phyloP scores from a whole-genome alignment of 64 coral and sea anemone species.

The Astreopora myriophthalma region DNA sequence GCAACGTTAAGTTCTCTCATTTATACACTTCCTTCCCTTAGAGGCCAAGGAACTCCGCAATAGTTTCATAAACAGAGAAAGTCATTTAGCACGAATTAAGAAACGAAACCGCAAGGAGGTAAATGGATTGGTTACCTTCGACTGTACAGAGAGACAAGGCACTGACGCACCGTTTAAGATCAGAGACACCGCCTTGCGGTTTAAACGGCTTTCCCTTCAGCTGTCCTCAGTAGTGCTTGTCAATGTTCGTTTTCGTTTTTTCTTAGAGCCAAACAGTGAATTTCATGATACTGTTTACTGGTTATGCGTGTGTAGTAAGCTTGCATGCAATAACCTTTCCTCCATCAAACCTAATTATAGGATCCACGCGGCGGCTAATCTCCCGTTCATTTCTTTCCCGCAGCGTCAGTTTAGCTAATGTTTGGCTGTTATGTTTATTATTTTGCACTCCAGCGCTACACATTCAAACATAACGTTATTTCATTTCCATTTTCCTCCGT shows the following conservation, averaged over 20 bases:
- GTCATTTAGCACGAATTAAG: slow-evolving; percentile 14
- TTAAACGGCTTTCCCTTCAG: neutral
- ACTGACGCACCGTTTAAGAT: neutral
- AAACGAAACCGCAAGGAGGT: neutral
- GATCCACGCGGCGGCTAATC: neutral
- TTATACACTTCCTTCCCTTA: neutral
- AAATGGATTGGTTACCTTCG: neutral
- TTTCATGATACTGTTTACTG: no score
- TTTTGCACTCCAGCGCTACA: no score
- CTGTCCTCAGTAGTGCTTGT: no score
- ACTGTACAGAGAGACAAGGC: neutral
- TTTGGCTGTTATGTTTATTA: no score
- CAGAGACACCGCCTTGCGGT: neutral
- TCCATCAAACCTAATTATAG: neutral
- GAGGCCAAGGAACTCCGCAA: neutral
- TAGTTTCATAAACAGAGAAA: neutral
- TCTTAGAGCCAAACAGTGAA: no score
- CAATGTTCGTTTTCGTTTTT: no score
- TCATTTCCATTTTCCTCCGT: no score
- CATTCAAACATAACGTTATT: no score
- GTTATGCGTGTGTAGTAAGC: no score
- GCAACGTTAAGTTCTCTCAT: neutral
- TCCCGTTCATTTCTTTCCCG: neutral
- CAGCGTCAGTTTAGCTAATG: no score
- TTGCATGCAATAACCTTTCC: no score